A percentile compares a stretch with the other conserved stretches of the same genome.
Evolutionary conservation across 1,140 invertebrate species (phyloP).

Genomic region (Drosophila leontia): DNA sequence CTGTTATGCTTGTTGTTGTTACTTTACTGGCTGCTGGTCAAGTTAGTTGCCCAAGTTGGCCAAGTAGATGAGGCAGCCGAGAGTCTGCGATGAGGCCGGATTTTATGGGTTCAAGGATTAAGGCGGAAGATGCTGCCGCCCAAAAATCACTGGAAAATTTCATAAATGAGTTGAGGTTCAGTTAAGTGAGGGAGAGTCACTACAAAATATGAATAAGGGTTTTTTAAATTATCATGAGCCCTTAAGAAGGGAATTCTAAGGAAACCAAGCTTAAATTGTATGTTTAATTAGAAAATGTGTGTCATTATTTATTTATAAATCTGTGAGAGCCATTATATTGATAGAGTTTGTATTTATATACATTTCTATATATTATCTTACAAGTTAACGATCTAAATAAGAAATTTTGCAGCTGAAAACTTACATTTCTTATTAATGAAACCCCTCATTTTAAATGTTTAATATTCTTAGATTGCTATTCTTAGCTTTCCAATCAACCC

Average conservation of each 20-base stretch:
- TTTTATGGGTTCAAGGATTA: constrained; percentile 66
- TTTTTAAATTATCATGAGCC: no score
- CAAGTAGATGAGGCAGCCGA: constrained; percentile 15
- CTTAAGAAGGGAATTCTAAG: background rate
- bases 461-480: background rate
- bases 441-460: background rate
- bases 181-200: background rate
- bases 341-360: no score
- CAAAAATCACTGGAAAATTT: constrained; percentile 3
- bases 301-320: background rate
- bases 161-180: background rate
- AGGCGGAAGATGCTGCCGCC: constrained; percentile 28
- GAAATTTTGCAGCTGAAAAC: no score
- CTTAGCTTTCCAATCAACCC: constrained; percentile 11
- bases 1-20: constrained; percentile 7
- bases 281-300: no score
- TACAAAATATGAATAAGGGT: background rate
- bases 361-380: no score
- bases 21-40: constrained; percentile 16
- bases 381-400: background rate
- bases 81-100: constrained; percentile 29
- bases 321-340: background rate
- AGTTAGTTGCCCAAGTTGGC: constrained; percentile 20
- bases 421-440: background rate
- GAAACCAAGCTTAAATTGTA: background rate